These are phyloP conservation scores for Grapholita molesta DNA, from an alignment of 1,140 invertebrate species.

Conservation along the genomic window DNA sequence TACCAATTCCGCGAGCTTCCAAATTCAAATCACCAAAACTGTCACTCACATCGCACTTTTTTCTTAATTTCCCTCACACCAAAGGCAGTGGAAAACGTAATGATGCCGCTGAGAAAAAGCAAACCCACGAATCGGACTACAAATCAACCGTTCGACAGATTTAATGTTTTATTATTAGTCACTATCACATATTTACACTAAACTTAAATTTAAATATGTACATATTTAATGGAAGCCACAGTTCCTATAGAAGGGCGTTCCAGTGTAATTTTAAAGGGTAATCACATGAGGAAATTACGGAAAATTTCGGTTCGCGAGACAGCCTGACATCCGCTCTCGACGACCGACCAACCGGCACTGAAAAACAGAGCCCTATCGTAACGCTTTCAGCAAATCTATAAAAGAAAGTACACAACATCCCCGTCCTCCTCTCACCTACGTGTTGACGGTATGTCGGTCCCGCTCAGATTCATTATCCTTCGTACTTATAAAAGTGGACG, in stretches of 20 bases:
- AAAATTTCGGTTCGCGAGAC: constrained; percentile 27
- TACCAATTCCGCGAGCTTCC: not conserved
- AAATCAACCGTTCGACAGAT: constrained; percentile 17
- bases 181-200: not conserved
- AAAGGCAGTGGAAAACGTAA: constrained; percentile 13
- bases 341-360: constrained; percentile 29
- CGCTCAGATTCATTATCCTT: constrained; percentile 51
- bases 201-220: not conserved
- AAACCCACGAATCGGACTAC: constrained; percentile 24
- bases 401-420: constrained; percentile 58
- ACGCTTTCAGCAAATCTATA: constrained; percentile 69
- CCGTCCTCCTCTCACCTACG: constrained; percentile 37
- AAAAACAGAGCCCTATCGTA: constrained; percentile 47
- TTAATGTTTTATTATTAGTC: constrained; percentile 19
- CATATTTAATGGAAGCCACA: not conserved
- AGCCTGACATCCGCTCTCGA: constrained; percentile 23
- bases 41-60: constrained; percentile 15
- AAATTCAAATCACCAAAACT: not conserved
- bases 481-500: constrained; percentile 42
- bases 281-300: constrained; percentile 41
- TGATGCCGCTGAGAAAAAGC: not conserved
- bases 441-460: constrained; percentile 24
- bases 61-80: not conserved
- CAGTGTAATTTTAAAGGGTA: not conserved
- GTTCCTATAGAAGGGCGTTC: not conserved